phyloP scores from a whole-genome alignment of 2,797 vertebrate genomes.

The Ciconia nigra region DNA sequence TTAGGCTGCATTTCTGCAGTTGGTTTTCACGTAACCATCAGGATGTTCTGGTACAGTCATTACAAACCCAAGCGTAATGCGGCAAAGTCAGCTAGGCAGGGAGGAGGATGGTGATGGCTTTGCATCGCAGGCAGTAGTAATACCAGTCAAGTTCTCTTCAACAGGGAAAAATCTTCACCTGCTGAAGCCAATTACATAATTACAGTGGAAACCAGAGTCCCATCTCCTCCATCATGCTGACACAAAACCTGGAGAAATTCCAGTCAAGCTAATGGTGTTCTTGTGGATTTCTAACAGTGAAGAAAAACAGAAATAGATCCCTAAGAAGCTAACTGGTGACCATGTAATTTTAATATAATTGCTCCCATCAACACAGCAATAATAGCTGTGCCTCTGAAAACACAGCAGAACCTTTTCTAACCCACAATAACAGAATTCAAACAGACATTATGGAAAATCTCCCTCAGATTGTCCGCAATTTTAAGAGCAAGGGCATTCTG shows the following conservation, averaged over 20 bases:
- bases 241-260: not conserved
- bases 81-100: not conserved
- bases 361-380: not conserved
- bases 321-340: slow-evolving; percentile 24
- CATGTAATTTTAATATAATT: not conserved
- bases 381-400: slow-evolving; percentile 6
- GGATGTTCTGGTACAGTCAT: not conserved
- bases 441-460: not conserved
- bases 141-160: not conserved
- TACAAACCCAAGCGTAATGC: not conserved
- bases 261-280: not conserved
- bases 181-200: not conserved
- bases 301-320: not conserved
- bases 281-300: not conserved
- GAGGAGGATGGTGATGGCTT: not conserved
- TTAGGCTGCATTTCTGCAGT: not conserved
- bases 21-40: not conserved
- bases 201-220: not conserved
- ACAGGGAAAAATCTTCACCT: not conserved
- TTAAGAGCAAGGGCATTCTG: slow-evolving; percentile 34
- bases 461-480: slow-evolving; percentile 46
- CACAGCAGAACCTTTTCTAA: slow-evolving; percentile 1
- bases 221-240: not conserved
- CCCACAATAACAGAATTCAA: not conserved
- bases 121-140: not conserved